Percentiles rank a stretch among this genome's conserved stretches.
Conservation (phyloP, 2,888 invertebrate species). For the Punctoribates punctum region DNA sequence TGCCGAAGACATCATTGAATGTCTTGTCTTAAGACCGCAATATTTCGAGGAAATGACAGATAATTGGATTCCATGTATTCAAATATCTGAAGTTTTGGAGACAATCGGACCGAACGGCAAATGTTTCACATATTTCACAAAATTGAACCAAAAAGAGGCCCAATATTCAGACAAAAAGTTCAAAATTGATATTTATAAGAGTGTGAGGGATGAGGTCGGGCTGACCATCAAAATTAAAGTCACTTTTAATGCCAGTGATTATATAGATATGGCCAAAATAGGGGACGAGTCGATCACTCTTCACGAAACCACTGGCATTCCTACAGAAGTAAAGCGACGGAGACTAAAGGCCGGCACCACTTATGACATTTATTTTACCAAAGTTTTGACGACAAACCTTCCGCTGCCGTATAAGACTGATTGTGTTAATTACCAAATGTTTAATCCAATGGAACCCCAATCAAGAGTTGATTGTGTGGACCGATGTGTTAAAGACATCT, state of each 20-base stretch:
- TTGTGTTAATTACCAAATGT: background rate
- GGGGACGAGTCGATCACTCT: background rate
- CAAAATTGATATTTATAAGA: constrained; percentile 5
- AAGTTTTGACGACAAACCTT: background rate
- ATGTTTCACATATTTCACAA: constrained; percentile 16
- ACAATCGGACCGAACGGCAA: constrained; percentile 1
- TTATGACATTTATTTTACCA: constrained; percentile 3
- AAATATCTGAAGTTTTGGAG: background rate
- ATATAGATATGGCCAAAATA: constrained; percentile 9
- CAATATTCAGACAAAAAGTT: background rate
- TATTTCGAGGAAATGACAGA: background rate
- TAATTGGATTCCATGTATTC: background rate
- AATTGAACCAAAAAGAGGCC: background rate
- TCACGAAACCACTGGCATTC: background rate
- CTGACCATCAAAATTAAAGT: background rate
- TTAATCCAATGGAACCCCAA: background rate
- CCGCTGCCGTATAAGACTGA: background rate
- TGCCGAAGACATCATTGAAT: background rate
- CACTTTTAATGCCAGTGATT: background rate
- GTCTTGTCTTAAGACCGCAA: background rate
- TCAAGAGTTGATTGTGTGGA: background rate
- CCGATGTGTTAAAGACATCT: background rate
- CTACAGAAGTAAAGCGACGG: background rate
- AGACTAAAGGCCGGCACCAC: background rate
- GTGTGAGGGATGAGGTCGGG: background rate